phyloP scores from a whole-genome alignment of 2,113 vertebrate genomes.

The Sakesphorus luctuosus region DNA sequence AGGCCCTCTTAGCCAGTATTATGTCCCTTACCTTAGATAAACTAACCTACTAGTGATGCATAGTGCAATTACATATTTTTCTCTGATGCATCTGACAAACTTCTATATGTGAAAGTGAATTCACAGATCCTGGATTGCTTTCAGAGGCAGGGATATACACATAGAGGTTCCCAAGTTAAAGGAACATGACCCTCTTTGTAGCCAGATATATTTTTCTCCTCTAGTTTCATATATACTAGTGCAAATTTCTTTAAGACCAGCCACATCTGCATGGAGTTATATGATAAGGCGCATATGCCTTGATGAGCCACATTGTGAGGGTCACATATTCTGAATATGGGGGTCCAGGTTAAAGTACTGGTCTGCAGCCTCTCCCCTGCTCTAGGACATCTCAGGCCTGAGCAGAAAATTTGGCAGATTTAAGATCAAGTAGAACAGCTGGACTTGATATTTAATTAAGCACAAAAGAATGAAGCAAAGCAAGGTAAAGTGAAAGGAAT shows the following conservation, averaged over 20 bases:
- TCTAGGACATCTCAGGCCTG: neutral
- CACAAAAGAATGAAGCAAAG: neutral
- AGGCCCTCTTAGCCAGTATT: neutral
- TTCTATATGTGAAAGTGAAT: neutral
- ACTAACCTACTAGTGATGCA: neutral
- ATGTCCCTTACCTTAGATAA: constrained; percentile 33
- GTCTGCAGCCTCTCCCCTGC: neutral
- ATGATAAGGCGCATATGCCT: neutral
- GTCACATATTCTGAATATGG: neutral
- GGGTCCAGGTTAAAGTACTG: neutral
- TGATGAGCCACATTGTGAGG: neutral
- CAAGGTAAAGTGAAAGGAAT: neutral
- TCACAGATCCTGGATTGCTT: neutral
- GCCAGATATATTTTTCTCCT: neutral
- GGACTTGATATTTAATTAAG: neutral
- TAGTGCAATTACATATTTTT: neutral
- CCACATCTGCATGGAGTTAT: neutral
- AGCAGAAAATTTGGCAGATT: neutral
- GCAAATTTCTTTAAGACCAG: neutral
- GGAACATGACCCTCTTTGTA: neutral
- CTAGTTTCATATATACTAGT: neutral
- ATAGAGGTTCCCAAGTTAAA: neutral
- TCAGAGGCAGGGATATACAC: neutral
- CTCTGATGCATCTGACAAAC: constrained; percentile 11
- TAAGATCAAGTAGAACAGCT: neutral